Base-by-base conservation (phyloP, 2,113 vertebrate genomes). In the Pipra filicauda region DNA sequence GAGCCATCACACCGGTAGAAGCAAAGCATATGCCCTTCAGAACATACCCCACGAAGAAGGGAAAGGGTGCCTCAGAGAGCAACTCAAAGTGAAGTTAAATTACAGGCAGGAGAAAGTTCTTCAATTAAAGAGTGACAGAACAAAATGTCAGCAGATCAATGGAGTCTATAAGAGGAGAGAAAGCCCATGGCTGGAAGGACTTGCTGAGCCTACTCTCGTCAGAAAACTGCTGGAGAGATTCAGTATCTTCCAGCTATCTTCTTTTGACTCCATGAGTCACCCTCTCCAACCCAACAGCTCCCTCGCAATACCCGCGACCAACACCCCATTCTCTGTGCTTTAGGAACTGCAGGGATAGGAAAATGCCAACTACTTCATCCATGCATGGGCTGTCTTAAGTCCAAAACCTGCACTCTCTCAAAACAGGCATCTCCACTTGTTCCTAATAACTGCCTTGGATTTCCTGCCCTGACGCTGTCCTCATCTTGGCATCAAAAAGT, bases 41-140 rank as follows among this genome's bases (percentile, higher is more conserved):
- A 66, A 61, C n/a, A 15, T 1, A 58, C 1, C 21, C 55, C 1
- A 0, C 0, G 0, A 85, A 67, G 46, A 85, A 80, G 8, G 24
- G 19, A 69, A 61, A 11, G 15, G 4, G 15, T 46, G 18, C 30
- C 30, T 80, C 12, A 41, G 28, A 57, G 6, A 76, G 14, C 46
- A 90, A 66, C 11, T 43, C n/a, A 9, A 51, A 66, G n/a, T 20
- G 5, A 82, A 58, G 18, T 54, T 22, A 70, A 78, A 44, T 69
- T 31, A 16, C 9, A 77, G 9, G 37, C 4, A 35, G 16, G 44
- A 90, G 26, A 86, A 88, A 86, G 23, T 12, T 70, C 23, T 88
- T 30, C 46, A 41, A 2, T 23, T 28, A 52, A 52, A 48, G 44
- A 82, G 21, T 3, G 22, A 37, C 4, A 73, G 22, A 85, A 83